Evolutionary conservation across 2,113 vertebrate genomes (phyloP), one percentile per base, ranked within the genome.

Genomic region (Sceloporus tristichus): DNA sequence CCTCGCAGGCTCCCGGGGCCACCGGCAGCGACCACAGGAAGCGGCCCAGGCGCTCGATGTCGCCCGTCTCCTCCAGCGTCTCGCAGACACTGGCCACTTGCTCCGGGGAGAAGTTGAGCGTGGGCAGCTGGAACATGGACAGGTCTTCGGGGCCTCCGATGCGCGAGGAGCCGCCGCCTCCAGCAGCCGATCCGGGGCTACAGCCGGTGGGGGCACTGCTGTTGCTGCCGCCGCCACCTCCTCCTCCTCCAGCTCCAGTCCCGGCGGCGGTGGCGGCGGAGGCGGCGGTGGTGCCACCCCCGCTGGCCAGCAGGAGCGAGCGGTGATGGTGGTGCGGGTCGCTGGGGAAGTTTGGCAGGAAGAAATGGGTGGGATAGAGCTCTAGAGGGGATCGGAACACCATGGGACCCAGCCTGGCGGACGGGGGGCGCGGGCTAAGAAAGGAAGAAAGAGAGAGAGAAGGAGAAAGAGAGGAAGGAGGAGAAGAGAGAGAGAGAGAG

Each of bases 81-180:
- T 99, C 99, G 95, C 98, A 99, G 97, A 99, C 99, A 97, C 99
- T 99, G 96, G 98, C 98, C 98, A 99, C 99, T 97, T 99, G 99
- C 98, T 99, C 98, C 98, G 99, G 98, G 96, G 99, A 99, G 98
- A 99, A 99, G 98, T 99, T 99, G 98, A 99, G 98, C 90, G 98
- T 99, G 96, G 99, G 99, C 98, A 99, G 98, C 98, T 99, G 98
- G 98, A 99, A 99, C 98, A 99, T 99, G 97, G 99, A 99, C 98
- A 98, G 97, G 97, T 99, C 99, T 99, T 99, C 99, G 96, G 98
- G 98, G 95, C 96, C 96, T 93, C 96, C 96, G 91, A 95, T 73
- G 75, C 48, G 87, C 81, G 91, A 92, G 87, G 96, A 62, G 59
- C 97, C 96, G 95, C 97, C 97, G 95, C 98, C 97, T 40, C 96